These are phyloP conservation scores for Myotis vivesi DNA, from an alignment of 2,797 vertebrate species.

Conservation along the genomic window DNA sequence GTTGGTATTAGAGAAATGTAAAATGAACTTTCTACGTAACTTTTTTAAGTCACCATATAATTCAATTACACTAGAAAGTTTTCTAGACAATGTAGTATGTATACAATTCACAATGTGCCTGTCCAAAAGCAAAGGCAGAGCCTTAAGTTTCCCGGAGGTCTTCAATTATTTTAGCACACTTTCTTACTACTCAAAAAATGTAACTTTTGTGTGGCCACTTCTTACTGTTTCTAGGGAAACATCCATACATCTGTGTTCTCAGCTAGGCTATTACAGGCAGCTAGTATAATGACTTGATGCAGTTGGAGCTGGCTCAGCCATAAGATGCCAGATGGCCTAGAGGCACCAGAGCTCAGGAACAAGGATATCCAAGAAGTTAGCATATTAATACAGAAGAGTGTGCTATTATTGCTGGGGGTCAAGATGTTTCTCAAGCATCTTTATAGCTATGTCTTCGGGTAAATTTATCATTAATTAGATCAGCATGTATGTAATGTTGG, in stretches of 20 bases:
- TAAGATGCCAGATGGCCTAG: neutral
- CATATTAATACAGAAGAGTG: neutral
- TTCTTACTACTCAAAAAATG: neutral
- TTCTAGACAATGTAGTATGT: neutral
- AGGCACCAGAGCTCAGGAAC: neutral
- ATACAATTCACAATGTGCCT: neutral
- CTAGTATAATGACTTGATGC: neutral
- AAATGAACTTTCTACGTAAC: neutral
- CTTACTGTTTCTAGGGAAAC: neutral
- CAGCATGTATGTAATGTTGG: neutral
- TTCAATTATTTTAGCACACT: slow-evolving; percentile 39
- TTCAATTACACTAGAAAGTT: neutral
- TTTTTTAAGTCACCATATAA: neutral
- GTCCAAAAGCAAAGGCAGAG: neutral
- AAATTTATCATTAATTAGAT: slow-evolving; percentile 37
- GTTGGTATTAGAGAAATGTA: neutral
- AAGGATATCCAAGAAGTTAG: neutral
- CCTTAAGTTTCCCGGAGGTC: neutral
- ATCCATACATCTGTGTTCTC: neutral
- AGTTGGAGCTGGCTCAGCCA: neutral
- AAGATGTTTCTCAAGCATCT: slow-evolving; percentile 17
- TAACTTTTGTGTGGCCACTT: neutral
- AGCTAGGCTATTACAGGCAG: slow-evolving; percentile 3
- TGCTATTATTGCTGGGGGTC: neutral
- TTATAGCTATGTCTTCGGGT: neutral